These are phyloP conservation scores for Ephestia elutella DNA, from an alignment of 1,140 invertebrate genomes.

Conservation along the genomic window DNA sequence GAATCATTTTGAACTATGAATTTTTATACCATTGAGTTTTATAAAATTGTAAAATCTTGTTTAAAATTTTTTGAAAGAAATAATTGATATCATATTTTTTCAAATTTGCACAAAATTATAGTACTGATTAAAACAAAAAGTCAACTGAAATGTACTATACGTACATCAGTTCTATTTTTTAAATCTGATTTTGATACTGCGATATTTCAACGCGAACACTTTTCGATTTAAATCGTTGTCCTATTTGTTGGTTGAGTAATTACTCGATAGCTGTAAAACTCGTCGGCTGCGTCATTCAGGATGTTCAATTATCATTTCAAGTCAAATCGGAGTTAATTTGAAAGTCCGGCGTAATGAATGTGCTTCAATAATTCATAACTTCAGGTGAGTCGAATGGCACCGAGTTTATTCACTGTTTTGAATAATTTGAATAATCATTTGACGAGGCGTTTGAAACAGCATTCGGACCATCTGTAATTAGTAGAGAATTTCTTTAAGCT, in stretches of 20 bases:
- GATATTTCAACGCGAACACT: background rate
- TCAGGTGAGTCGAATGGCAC: slow-evolving; percentile 19
- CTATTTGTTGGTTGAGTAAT: background rate
- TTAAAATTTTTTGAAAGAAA: too few relatives aligned
- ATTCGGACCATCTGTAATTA: slow-evolving; percentile 48
- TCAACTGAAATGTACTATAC: too few relatives aligned
- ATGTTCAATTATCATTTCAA: slow-evolving; percentile 6
- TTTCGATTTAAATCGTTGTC: background rate
- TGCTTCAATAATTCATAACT: slow-evolving; percentile 30
- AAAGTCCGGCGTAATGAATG: slow-evolving; percentile 13
- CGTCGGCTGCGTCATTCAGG: background rate
- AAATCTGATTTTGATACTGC: background rate
- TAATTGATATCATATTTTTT: too few relatives aligned
- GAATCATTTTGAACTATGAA: too few relatives aligned
- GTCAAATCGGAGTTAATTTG: slow-evolving; percentile 15
- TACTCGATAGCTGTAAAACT: background rate
- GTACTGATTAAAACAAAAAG: too few relatives aligned
- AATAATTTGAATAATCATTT: slow-evolving; percentile 33
- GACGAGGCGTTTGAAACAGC: slow-evolving; percentile 31
- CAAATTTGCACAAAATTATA: too few relatives aligned
- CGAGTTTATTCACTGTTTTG: slow-evolving; percentile 29
- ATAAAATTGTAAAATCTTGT: too few relatives aligned
- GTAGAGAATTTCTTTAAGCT: slow-evolving; percentile 57
- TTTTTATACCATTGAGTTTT: too few relatives aligned
- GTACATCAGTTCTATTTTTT: too few relatives aligned